phyloP scores from a whole-genome alignment of 2,797 vertebrate genomes.

The Lophura swinhoii region DNA sequence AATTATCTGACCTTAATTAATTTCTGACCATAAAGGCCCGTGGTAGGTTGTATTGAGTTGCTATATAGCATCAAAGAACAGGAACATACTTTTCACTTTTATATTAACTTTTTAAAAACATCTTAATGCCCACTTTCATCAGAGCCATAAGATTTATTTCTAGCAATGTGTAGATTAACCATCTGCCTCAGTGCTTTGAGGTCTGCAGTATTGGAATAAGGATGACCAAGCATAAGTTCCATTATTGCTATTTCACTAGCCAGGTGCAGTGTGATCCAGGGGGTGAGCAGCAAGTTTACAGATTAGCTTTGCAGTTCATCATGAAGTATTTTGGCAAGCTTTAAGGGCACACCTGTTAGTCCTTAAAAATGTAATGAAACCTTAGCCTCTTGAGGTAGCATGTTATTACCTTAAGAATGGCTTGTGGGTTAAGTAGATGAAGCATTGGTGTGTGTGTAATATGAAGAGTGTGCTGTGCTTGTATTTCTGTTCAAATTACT shows the following conservation, averaged over 20 bases:
- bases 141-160: not conserved
- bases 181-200: not conserved
- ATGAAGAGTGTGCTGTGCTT: constrained; percentile 18
- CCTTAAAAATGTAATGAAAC: constrained; percentile 54
- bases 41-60: not conserved
- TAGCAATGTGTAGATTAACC: not conserved
- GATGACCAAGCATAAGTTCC: not conserved
- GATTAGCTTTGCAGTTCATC: constrained; percentile 53
- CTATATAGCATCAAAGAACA: rapidly evolving
- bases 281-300: not conserved
- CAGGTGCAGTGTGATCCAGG: not conserved
- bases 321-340: constrained; percentile 40
- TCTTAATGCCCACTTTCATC: not conserved
- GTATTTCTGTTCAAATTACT: constrained; percentile 46
- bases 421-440: constrained; percentile 51
- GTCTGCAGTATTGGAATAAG: not conserved
- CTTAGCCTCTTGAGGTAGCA: constrained; percentile 33
- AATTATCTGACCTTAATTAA: rapidly evolving
- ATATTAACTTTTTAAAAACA: not conserved
- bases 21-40: not conserved
- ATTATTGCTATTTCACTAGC: not conserved
- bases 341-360: constrained; percentile 26
- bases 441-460: not conserved
- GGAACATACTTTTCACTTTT: not conserved
- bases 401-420: constrained; percentile 56